phyloP scores from a whole-genome alignment of 2,888 invertebrate species.

The Epistrophe grossulariae region DNA sequence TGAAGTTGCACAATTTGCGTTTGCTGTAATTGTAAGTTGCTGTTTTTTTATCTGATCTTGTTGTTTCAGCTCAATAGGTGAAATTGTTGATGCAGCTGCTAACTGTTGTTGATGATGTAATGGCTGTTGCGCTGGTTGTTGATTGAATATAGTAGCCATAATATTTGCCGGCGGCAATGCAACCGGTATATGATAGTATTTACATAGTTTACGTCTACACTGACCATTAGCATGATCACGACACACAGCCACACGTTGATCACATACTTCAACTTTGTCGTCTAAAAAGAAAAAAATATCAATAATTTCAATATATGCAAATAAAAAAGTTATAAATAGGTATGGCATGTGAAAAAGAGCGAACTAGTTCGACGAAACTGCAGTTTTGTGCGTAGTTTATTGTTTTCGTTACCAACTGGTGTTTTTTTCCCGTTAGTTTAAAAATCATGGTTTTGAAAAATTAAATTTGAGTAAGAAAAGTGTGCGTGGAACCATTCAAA shows the following conservation, averaged over 20 bases:
- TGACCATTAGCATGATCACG: conserved; percentile 97
- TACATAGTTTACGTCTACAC: conserved; percentile 96
- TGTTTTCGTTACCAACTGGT: too few relatives aligned
- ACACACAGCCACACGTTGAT: conserved; percentile 97
- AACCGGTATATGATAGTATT: conserved; percentile 98
- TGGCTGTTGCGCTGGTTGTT: conserved; percentile 74
- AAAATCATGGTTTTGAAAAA: too few relatives aligned
- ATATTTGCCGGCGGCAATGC: conserved; percentile 93
- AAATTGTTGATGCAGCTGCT: conserved; percentile 76
- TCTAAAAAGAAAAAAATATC: conserved; percentile 86
- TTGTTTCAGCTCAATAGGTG: conserved; percentile 72
- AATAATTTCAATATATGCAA: not conserved
- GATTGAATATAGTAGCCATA: conserved; percentile 87
- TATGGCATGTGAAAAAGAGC: too few relatives aligned
- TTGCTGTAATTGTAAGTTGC: conserved; percentile 79
- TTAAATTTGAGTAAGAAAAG: too few relatives aligned
- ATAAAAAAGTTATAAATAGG: too few relatives aligned
- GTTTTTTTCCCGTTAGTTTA: too few relatives aligned
- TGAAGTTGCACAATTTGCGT: conserved; percentile 81
- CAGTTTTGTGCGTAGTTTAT: too few relatives aligned
- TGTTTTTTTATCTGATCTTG: conserved; percentile 62
- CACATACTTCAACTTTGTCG: conserved; percentile 97
- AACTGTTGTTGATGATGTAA: conserved; percentile 65
- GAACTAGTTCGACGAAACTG: too few relatives aligned
- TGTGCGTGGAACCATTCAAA: too few relatives aligned